These are phyloP conservation scores for Cheilosia scutellata DNA, from an alignment of 2,888 invertebrate genomes.

Conservation along the genomic window DNA sequence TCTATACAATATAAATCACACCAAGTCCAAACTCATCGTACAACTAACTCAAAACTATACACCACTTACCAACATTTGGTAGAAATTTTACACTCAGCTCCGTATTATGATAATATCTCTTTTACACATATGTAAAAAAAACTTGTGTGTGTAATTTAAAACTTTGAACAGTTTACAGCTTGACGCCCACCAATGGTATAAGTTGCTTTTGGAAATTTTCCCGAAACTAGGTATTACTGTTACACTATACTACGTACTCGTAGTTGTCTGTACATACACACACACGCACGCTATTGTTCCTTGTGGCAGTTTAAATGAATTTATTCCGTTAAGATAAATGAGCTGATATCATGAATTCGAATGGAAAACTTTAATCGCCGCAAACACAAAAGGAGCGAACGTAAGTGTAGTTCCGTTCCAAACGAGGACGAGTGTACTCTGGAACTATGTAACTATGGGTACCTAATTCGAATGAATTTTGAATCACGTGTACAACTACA, in stretches of 20 bases:
- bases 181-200: constrained; percentile 63
- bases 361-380: constrained; percentile 69
- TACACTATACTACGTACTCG: background rate
- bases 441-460: too few species aligned
- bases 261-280: background rate
- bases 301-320: constrained; percentile 71
- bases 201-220: constrained; percentile 34
- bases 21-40: too few species aligned
- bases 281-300: constrained; percentile 59
- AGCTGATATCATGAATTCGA: constrained; percentile 74
- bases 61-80: background rate
- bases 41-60: too few species aligned
- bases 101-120: constrained; percentile 20
- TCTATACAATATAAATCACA: too few species aligned
- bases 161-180: constrained; percentile 65
- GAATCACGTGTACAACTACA: constrained; percentile 46
- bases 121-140: background rate
- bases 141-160: constrained; percentile 41
- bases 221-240: background rate
- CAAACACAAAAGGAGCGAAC: constrained; percentile 21
- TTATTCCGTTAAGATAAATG: constrained; percentile 72
- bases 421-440: background rate
- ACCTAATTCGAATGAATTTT: constrained; percentile 36
- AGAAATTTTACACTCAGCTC: background rate
- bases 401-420: background rate